Evolutionary conservation across 2,888 invertebrate genomes (phyloP).

Genomic region (Lasioglossum vierecki): DNA sequence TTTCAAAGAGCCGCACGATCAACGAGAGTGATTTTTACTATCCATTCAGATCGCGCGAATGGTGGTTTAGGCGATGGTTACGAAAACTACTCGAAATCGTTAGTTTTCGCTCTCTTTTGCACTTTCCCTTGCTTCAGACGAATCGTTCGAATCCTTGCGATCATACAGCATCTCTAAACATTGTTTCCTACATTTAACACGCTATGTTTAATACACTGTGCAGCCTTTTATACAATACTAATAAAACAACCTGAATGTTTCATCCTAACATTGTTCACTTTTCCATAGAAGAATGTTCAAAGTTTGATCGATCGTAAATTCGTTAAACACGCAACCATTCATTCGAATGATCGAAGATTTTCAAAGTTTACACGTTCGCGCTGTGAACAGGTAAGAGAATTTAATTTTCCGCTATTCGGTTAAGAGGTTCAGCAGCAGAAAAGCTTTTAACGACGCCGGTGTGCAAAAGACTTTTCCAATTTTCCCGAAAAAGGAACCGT

Average conservation of each 20-base stretch:
- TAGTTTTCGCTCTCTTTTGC: conserved; percentile 24
- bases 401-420: conserved; percentile 3
- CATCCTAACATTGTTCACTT: neutral
- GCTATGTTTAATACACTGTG: neutral
- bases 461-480: conserved; percentile 12
- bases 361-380: neutral
- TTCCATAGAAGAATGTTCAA: neutral
- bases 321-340: neutral
- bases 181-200: neutral
- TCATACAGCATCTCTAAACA: neutral
- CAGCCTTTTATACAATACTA: neutral
- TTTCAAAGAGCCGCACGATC: conserved; percentile 60
- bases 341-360: neutral
- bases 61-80: conserved; percentile 47
- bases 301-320: neutral
- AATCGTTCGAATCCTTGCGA: neutral
- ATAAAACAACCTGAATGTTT: neutral
- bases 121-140: neutral
- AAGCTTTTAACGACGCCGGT: conserved; percentile 17
- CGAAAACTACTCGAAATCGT: conserved; percentile 16
- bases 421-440: neutral
- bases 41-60: conserved; percentile 66
- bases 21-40: conserved; percentile 63
- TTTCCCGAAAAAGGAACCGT: conserved; percentile 21
- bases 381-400: neutral